phyloP scores from a whole-genome alignment of 2,888 invertebrate genomes.

The Cheilosia impressa region DNA sequence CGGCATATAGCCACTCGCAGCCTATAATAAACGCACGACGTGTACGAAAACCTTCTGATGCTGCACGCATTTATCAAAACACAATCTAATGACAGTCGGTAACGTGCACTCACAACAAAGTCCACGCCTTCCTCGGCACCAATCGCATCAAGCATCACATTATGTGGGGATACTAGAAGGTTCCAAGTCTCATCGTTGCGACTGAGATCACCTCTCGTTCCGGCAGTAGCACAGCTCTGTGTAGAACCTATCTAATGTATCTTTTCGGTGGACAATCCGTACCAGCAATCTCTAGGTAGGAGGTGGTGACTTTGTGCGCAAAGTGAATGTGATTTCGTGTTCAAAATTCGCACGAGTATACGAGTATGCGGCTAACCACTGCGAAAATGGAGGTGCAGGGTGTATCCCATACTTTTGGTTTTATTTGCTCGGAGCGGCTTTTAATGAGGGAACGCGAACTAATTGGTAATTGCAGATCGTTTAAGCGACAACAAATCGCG shows the following conservation, averaged over 20 bases:
- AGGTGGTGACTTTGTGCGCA: slow-evolving; percentile 62
- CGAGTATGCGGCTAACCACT: slow-evolving; percentile 2
- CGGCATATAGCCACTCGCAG: slow-evolving; percentile 16
- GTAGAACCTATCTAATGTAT: slow-evolving; percentile 54
- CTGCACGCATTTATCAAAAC: slow-evolving; percentile 68
- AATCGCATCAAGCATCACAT: neutral
- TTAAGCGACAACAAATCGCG: slow-evolving; percentile 71
- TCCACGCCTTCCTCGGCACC: slow-evolving; percentile 61
- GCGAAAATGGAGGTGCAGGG: slow-evolving; percentile 53
- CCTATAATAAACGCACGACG: slow-evolving; percentile 39
- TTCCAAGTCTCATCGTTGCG: slow-evolving; percentile 26
- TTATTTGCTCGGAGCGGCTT: slow-evolving; percentile 58
- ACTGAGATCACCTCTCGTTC: slow-evolving; percentile 41
- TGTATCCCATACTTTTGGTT: neutral
- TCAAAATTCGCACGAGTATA: slow-evolving; percentile 32
- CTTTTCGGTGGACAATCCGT: slow-evolving; percentile 53
- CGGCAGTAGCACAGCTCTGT: slow-evolving; percentile 28
- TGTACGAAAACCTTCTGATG: slow-evolving; percentile 36
- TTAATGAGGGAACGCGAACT: slow-evolving; percentile 71
- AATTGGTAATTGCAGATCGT: slow-evolving; percentile 74
- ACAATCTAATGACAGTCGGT: slow-evolving; percentile 61
- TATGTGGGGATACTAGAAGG: slow-evolving; percentile 48
- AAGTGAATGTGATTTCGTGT: slow-evolving; percentile 74
- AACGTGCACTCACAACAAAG: slow-evolving; percentile 38
- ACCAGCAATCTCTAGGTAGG: slow-evolving; percentile 52